These are phyloP conservation scores for Octopus sinensis DNA, from an alignment of 1,140 invertebrate genomes.

Conservation along the genomic window DNA sequence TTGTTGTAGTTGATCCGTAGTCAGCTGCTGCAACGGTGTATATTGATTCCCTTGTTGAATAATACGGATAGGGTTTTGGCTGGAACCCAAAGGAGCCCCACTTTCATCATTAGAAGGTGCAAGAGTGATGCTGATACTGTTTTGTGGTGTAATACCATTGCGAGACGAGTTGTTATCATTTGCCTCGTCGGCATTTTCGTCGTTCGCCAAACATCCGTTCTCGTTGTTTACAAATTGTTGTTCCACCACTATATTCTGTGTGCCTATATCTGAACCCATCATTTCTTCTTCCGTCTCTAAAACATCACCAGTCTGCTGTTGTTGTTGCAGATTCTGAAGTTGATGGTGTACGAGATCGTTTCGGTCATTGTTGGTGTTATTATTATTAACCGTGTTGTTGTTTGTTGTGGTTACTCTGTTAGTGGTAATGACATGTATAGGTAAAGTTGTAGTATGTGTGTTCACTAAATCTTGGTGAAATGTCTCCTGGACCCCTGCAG, in stretches of 20 bases:
- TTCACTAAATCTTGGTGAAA: constrained; percentile 15
- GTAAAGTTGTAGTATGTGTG: constrained; percentile 6
- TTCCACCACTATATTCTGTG: background rate
- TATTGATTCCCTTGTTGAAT: constrained; percentile 65
- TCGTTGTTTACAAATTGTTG: background rate
- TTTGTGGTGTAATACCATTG: background rate
- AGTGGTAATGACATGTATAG: too few species aligned
- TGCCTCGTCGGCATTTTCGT: background rate
- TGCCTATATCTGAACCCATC: background rate
- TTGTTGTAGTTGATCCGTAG: constrained; percentile 64
- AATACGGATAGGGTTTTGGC: constrained; percentile 67
- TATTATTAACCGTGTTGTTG: too few species aligned
- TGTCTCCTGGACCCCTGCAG: constrained; percentile 14
- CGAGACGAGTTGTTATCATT: background rate
- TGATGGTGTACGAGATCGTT: background rate
- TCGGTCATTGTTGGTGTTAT: background rate
- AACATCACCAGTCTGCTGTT: background rate
- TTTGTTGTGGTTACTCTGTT: too few species aligned
- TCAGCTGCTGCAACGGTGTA: constrained; percentile 64
- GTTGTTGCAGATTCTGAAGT: background rate
- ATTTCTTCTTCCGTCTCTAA: background rate
- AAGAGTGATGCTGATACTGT: constrained; percentile 25
- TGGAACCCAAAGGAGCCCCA: constrained; percentile 62
- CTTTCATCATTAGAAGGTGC: constrained; percentile 49
- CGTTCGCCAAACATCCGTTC: background rate